Evolutionary conservation across 2,797 vertebrate genomes (phyloP).

Genomic region (Falco naumanni): DNA sequence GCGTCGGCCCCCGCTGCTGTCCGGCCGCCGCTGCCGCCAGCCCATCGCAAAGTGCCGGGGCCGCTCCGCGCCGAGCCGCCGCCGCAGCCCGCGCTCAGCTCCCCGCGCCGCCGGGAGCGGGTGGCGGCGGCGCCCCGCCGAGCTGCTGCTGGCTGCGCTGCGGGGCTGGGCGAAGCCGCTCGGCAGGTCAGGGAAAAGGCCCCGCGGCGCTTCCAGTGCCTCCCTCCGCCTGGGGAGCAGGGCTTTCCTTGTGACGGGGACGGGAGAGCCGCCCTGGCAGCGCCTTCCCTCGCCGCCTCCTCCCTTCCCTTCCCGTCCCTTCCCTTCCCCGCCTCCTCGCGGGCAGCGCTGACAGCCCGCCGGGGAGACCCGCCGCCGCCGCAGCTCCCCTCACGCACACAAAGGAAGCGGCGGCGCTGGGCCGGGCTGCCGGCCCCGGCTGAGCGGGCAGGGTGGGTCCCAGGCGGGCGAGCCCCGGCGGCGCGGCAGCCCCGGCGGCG

Average conservation of each 20-base stretch:
- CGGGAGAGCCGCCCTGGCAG: conserved; percentile 43
- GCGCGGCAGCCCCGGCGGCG: neutral
- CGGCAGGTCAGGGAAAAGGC: neutral
- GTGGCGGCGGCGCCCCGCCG: conserved; percentile 33
- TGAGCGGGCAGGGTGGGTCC: neutral
- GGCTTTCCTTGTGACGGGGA: conserved; percentile 32
- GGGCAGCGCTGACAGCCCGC: conserved; percentile 53
- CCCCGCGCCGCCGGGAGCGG: conserved; percentile 6
- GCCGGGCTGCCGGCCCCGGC: neutral
- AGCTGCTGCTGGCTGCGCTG: conserved; percentile 49
- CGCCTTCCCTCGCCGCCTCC: conserved; percentile 38
- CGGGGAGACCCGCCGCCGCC: neutral
- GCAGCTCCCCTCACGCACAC: conserved; percentile 67
- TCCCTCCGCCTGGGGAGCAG: neutral
- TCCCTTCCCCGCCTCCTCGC: conserved; percentile 56
- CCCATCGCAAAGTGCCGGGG: conserved; percentile 78
- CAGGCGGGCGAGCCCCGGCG: neutral
- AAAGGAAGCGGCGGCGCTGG: conserved; percentile 73
- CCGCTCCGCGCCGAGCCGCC: conserved; percentile 35
- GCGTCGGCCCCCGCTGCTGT: conserved; percentile 75
- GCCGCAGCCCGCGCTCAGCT: conserved; percentile 45
- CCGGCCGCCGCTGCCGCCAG: conserved; percentile 71
- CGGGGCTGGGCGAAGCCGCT: neutral
- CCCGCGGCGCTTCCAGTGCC: neutral
- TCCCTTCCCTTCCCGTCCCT: conserved; percentile 20